phyloP scores from a whole-genome alignment of 2,888 invertebrate genomes.

The Theretra japonica region DNA sequence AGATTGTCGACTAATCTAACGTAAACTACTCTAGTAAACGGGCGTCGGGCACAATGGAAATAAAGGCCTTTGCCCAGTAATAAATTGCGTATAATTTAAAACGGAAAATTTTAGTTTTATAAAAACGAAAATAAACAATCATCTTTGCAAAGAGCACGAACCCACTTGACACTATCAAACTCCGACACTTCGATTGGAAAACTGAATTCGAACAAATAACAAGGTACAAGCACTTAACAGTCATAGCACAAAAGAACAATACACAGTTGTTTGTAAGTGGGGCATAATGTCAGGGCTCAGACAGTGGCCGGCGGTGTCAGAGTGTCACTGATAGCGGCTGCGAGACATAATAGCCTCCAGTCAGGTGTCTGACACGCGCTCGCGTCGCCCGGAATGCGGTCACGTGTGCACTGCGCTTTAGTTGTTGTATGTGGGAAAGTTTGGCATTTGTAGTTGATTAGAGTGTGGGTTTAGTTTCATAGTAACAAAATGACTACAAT shows the following conservation, averaged over 20 bases:
- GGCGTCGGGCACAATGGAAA: no score
- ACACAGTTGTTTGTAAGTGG: conserved; percentile 61
- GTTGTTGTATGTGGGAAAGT: conserved; percentile 3
- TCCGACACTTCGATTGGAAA: neutral
- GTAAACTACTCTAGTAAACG: no score
- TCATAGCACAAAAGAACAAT: conserved; percentile 62
- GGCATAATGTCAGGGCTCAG: conserved; percentile 63
- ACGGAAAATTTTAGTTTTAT: no score
- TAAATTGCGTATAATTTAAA: no score
- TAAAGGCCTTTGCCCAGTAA: no score
- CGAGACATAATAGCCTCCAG: conserved; percentile 55
- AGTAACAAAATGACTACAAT: no score
- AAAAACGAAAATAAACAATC: no score
- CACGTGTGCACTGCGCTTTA: conserved; percentile 37
- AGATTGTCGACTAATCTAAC: no score
- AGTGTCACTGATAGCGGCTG: conserved; percentile 63
- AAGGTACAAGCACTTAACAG: neutral
- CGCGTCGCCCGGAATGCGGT: conserved; percentile 53
- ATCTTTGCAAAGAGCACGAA: neutral
- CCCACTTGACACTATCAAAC: neutral
- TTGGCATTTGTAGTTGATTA: conserved; percentile 1
- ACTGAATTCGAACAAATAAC: conserved; percentile 2
- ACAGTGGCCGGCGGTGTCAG: conserved; percentile 63
- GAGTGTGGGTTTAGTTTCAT: neutral
- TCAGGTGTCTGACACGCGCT: conserved; percentile 45